These are phyloP conservation scores for Stegana nigrithorax DNA, from an alignment of 2,888 invertebrate genomes.

Conservation along the genomic window DNA sequence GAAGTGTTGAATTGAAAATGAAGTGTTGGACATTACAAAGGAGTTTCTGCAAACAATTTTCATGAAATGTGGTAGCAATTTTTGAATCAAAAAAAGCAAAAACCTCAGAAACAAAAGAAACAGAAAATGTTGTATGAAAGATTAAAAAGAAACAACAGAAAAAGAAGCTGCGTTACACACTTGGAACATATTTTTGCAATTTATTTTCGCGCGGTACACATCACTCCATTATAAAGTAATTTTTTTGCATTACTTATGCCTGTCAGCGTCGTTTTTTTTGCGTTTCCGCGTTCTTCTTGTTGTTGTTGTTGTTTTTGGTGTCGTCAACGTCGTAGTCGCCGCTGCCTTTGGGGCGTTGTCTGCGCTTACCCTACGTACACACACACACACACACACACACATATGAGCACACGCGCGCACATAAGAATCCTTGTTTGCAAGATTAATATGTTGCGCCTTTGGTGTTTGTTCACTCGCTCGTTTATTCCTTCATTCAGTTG, in stretches of 20 bases:
- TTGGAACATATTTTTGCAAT: neutral
- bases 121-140: no score
- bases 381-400: no score
- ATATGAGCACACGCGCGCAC: no score
- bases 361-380: conserved; percentile 19
- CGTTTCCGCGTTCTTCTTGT: conserved; percentile 35
- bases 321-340: conserved; percentile 21
- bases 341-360: conserved; percentile 16
- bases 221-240: conserved; percentile 63
- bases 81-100: no score
- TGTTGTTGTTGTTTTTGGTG: conserved; percentile 36
- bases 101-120: no score
- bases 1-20: no score
- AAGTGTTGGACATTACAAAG: no score
- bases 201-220: conserved; percentile 32
- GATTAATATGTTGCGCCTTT: conserved; percentile 54
- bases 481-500: conserved; percentile 34
- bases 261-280: conserved; percentile 54
- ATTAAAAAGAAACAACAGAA: no score
- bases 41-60: no score
- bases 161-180: neutral
- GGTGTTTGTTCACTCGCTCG: conserved; percentile 26
- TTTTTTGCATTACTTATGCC: conserved; percentile 58
- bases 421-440: conserved; percentile 54
- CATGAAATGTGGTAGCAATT: no score